Percentiles rank a stretch among this genome's conserved stretches.
phyloP scores from a whole-genome alignment of 2,797 vertebrate genomes.

The Myripristis jacobus region DNA sequence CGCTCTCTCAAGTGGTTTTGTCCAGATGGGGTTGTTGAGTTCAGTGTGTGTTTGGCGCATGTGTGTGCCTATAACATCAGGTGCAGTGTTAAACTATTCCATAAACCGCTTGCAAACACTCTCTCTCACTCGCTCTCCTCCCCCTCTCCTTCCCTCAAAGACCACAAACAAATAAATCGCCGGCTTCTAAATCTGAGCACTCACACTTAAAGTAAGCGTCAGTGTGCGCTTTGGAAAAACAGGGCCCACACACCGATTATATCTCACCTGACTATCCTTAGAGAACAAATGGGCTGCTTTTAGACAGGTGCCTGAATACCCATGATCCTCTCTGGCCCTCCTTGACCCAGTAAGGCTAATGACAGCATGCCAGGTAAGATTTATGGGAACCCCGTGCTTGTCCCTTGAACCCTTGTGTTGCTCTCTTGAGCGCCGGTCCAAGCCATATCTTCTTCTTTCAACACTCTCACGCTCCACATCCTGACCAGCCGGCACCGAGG shows the following conservation, averaged over 20 bases:
- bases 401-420: slow-evolving; percentile 61
- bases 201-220: slow-evolving; percentile 9
- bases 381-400: slow-evolving; percentile 49
- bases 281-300: slow-evolving; percentile 57
- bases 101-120: slow-evolving; percentile 59
- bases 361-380: slow-evolving; percentile 46
- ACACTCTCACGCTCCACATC: slow-evolving; percentile 71
- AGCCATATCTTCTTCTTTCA: slow-evolving; percentile 74
- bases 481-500: slow-evolving; percentile 41
- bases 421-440: slow-evolving; percentile 60
- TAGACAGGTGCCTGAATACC: slow-evolving; percentile 48
- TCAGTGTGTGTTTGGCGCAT: slow-evolving; percentile 9
- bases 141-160: slow-evolving; percentile 18
- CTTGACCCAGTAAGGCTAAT: slow-evolving; percentile 55
- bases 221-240: slow-evolving; percentile 35
- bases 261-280: slow-evolving; percentile 46
- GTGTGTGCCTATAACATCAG: slow-evolving; percentile 35
- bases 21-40: slow-evolving; percentile 46
- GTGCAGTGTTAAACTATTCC: slow-evolving; percentile 52
- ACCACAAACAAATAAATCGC: slow-evolving; percentile 71
- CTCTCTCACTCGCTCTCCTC: slow-evolving; percentile 15
- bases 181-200: slow-evolving; percentile 38
- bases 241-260: slow-evolving; percentile 40
- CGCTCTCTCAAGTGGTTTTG: slow-evolving; percentile 21
- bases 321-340: slow-evolving; percentile 45